These are phyloP conservation scores for Graphium colonna DNA, from an alignment of 2,888 invertebrate genomes.

Conservation along the genomic window DNA sequence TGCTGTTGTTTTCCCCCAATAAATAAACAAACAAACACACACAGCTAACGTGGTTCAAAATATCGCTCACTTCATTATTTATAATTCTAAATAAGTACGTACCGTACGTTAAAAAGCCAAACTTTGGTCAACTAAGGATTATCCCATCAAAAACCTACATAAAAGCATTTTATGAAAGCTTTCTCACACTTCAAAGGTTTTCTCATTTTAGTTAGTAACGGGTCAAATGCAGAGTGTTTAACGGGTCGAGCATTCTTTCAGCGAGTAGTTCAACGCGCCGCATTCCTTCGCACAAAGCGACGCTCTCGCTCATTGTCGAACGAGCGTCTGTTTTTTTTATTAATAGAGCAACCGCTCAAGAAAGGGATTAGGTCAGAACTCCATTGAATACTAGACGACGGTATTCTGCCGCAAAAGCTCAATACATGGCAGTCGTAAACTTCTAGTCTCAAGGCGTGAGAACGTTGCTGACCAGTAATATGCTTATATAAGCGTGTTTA, in stretches of 20 bases:
- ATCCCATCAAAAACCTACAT: too few species aligned
- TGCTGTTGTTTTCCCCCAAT: too few species aligned
- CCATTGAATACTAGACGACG: neutral
- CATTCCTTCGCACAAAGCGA: conserved; percentile 32
- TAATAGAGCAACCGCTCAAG: conserved; percentile 29
- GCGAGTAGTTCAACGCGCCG: conserved; percentile 31
- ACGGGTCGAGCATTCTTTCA: conserved; percentile 23
- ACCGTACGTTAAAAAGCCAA: too few species aligned
- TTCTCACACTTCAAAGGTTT: too few species aligned
- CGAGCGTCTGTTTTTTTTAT: conserved; percentile 30
- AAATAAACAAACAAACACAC: too few species aligned
- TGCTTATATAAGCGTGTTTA: neutral
- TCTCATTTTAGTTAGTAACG: too few species aligned
- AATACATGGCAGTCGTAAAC: conserved; percentile 9
- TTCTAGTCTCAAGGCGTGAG: neutral
- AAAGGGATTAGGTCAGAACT: conserved; percentile 16
- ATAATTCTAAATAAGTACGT: too few species aligned
- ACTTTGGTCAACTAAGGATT: too few species aligned
- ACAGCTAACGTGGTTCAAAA: too few species aligned
- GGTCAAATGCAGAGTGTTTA: conserved; percentile 23
- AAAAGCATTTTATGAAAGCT: too few species aligned
- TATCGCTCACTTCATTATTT: neutral
- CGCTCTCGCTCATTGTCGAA: conserved; percentile 37
- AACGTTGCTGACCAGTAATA: neutral
- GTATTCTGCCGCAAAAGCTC: neutral